Conservation (phyloP, 2,797 vertebrate genomes). For the Myotis pilosus region DNA sequence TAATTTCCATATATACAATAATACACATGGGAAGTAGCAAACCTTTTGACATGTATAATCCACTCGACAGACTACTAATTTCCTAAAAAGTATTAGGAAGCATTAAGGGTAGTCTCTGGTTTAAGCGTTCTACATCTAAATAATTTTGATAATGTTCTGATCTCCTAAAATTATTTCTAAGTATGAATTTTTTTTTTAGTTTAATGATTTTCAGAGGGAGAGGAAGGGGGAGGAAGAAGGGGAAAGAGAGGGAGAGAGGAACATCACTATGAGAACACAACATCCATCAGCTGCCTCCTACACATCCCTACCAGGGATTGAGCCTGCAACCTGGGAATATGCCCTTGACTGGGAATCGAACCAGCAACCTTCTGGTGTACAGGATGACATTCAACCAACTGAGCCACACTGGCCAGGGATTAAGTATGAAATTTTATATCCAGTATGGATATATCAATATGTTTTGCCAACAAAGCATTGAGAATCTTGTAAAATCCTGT, state of each 20-base stretch:
- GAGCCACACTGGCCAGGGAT: too few relatives aligned
- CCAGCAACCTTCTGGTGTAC: too few relatives aligned
- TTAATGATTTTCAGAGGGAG: too few relatives aligned
- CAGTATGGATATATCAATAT: neutral
- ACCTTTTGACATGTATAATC: neutral
- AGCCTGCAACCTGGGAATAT: too few relatives aligned
- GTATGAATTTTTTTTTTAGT: neutral
- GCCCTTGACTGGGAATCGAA: too few relatives aligned
- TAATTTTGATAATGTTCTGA: slow-evolving; percentile 1
- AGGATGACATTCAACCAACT: too few relatives aligned
- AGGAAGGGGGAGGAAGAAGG: too few relatives aligned
- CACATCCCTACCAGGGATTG: too few relatives aligned
- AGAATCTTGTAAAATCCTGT: neutral
- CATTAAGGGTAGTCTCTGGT: neutral
- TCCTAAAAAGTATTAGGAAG: neutral
- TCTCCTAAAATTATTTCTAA: slow-evolving; percentile 31
- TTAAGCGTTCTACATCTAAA: neutral
- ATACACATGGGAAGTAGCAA: neutral
- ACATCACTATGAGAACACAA: too few relatives aligned
- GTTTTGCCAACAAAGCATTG: neutral
- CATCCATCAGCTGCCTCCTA: too few relatives aligned
- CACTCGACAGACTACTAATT: neutral
- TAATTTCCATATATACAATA: neutral
- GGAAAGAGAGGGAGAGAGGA: too few relatives aligned
- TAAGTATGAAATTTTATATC: neutral